Evolutionary conservation across 2,113 vertebrate genomes (phyloP).

Genomic region (Tyrannus savana): DNA sequence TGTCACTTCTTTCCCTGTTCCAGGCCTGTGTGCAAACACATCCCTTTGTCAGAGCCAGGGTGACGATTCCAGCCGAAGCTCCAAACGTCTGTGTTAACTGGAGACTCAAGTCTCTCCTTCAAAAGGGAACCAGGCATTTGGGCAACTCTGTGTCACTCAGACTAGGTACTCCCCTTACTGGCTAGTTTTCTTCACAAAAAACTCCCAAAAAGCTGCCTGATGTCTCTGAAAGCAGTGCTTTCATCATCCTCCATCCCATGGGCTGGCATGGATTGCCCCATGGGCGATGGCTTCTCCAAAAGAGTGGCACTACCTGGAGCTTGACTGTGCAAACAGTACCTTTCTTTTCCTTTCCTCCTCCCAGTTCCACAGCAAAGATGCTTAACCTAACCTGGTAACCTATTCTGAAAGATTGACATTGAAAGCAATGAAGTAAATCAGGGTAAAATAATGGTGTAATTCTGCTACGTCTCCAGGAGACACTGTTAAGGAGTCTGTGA

Average conservation of each 20-base stretch:
- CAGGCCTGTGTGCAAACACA: background rate
- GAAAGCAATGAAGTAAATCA: background rate
- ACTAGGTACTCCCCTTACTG: background rate
- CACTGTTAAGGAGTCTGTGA: background rate
- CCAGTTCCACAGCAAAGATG: background rate
- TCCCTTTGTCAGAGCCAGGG: background rate
- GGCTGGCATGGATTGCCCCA: background rate
- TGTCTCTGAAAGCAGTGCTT: background rate
- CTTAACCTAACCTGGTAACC: background rate
- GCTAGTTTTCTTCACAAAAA: background rate
- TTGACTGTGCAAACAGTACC: background rate
- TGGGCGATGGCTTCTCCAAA: background rate
- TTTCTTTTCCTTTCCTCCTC: background rate
- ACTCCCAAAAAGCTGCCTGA: background rate
- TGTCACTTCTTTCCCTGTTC: background rate
- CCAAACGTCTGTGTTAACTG: background rate
- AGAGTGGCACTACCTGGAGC: background rate
- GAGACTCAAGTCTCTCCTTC: background rate
- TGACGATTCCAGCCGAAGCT: background rate
- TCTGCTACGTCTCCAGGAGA: background rate
- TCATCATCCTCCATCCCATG: background rate
- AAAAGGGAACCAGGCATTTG: background rate
- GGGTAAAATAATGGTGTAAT: background rate
- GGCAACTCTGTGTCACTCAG: background rate
- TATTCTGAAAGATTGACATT: background rate